phyloP scores from a whole-genome alignment of 2,113 vertebrate species.

The Tyrannus savana region DNA sequence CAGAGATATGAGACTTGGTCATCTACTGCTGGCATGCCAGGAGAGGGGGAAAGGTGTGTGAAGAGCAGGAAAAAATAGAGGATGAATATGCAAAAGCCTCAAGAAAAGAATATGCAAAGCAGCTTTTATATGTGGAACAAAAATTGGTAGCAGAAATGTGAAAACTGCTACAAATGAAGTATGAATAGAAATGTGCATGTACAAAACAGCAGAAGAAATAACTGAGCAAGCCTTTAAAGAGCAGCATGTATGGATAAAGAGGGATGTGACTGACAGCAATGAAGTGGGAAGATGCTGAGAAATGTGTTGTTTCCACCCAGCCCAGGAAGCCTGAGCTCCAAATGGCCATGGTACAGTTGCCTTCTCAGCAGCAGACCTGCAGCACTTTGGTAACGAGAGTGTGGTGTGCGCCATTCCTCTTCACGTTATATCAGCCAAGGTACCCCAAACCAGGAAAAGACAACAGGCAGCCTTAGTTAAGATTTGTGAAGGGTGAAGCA shows the following conservation, averaged over 20 bases:
- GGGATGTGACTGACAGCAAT: background rate
- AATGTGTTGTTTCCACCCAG: background rate
- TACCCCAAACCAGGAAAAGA: background rate
- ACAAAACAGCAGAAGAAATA: background rate
- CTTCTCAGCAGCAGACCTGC: background rate
- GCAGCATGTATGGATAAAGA: background rate
- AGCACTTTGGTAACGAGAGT: background rate
- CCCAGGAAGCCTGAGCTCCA: background rate
- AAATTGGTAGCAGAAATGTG: background rate
- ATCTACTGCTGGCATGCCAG: background rate
- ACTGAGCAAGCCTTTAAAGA: background rate
- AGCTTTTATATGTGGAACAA: background rate
- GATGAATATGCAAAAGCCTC: background rate
- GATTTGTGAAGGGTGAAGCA: background rate
- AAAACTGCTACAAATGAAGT: background rate
- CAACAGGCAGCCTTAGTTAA: background rate
- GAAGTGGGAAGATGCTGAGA: background rate
- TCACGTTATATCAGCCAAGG: rapidly evolving
- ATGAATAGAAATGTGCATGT: background rate
- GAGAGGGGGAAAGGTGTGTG: background rate
- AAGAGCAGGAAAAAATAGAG: background rate
- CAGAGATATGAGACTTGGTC: background rate
- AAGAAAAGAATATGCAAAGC: background rate
- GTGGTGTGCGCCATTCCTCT: background rate
- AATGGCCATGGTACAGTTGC: background rate